A percentile compares a stretch with the other conserved stretches of the same genome.
These are phyloP conservation scores for Panthera uncia DNA, from an alignment of 2,113 vertebrate species.

Conservation along the genomic window DNA sequence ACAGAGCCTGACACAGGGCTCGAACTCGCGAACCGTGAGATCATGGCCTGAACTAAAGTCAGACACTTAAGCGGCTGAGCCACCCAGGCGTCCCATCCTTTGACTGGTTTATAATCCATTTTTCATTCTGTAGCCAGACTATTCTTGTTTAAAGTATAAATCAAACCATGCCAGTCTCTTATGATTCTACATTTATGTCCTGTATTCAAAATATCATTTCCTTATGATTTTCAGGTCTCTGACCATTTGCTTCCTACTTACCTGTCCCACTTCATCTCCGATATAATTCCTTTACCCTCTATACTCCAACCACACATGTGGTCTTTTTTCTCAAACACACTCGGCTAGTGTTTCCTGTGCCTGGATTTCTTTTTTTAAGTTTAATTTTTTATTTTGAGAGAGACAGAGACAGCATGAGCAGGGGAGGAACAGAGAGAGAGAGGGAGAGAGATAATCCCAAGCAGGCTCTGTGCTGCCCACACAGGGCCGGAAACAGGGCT, in stretches of 20 bases:
- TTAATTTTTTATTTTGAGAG: too few species aligned
- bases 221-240: not conserved
- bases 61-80: too few species aligned
- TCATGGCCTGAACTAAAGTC: too few species aligned
- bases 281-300: not conserved
- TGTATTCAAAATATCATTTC: not conserved
- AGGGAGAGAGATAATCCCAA: too few species aligned
- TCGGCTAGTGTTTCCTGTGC: not conserved
- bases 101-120: not conserved
- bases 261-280: not conserved
- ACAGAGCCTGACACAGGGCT: too few species aligned
- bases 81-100: not conserved
- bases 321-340: not conserved
- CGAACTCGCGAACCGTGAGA: too few species aligned
- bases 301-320: not conserved
- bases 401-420: too few species aligned
- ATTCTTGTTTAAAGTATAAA: not conserved
- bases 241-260: not conserved
- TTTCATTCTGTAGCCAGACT: not conserved
- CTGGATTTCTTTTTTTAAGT: not conserved
- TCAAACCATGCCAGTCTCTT: not conserved
- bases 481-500: too few species aligned
- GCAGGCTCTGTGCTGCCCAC: too few species aligned
- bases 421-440: too few species aligned
- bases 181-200: not conserved